phyloP scores from a whole-genome alignment of 2,113 vertebrate species.

The Pangasianodon gigas region DNA sequence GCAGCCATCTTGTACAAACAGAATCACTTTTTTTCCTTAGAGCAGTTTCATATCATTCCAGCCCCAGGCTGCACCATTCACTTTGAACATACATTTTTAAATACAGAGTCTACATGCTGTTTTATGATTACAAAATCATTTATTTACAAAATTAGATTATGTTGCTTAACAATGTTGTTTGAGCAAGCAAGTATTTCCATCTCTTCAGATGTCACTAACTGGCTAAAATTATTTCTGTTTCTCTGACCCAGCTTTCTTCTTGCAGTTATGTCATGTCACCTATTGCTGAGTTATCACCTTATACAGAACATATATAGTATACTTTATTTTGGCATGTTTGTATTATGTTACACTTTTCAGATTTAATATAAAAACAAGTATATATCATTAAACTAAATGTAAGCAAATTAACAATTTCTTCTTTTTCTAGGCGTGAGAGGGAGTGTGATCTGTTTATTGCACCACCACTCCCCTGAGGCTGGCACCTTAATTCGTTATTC shows the following conservation, averaged over 20 bases:
- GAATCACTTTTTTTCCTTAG: background rate
- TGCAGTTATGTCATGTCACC: background rate
- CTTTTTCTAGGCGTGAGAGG: background rate
- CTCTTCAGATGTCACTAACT: background rate
- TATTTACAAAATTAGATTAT: background rate
- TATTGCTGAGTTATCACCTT: background rate
- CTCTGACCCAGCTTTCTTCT: background rate
- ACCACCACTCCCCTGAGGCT: conserved; percentile 27
- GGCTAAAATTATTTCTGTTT: background rate
- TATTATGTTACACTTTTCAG: no score
- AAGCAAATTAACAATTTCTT: background rate
- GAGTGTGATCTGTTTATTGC: conserved; percentile 26
- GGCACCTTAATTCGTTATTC: conserved; percentile 23
- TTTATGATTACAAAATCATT: background rate
- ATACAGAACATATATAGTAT: background rate
- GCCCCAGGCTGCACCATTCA: background rate
- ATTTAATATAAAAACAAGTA: background rate
- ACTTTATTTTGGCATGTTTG: background rate
- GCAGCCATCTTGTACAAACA: background rate
- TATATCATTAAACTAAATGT: background rate
- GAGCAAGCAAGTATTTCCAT: background rate
- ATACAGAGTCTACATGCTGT: background rate
- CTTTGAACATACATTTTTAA: background rate
- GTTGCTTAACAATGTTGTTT: no score
- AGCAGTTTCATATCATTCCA: background rate